Evolutionary conservation across 2,797 vertebrate genomes (phyloP).

Genomic region (Helarctos malayanus): DNA sequence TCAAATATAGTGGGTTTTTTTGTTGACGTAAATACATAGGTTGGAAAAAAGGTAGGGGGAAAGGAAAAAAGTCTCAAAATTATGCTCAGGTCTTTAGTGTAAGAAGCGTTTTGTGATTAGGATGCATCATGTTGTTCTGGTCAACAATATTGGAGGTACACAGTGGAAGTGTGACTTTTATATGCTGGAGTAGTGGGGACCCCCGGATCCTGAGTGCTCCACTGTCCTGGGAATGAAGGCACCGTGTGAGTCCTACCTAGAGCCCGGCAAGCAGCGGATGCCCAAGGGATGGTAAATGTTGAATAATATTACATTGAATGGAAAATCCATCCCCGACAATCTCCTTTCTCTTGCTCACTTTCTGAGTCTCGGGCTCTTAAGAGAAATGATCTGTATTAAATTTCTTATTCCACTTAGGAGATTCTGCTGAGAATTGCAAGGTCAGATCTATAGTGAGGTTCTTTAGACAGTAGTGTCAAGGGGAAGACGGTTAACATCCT

Average conservation of each 20-base stretch:
- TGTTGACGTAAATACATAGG: constrained; percentile 7
- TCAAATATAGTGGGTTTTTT: background rate
- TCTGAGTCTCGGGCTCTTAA: background rate
- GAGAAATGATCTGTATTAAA: constrained; percentile 37
- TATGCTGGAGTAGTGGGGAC: background rate
- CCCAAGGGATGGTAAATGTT: background rate
- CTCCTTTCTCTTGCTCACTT: constrained; percentile 53
- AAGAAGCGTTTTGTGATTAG: background rate
- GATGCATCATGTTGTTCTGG: background rate
- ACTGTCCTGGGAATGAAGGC: background rate
- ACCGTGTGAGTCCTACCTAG: background rate
- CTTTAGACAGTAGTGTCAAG: background rate
- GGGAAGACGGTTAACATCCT: background rate
- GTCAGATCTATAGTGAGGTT: background rate
- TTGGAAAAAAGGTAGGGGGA: background rate
- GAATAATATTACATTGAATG: constrained; percentile 8
- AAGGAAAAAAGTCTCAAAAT: background rate
- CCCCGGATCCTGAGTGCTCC: background rate
- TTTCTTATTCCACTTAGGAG: constrained; percentile 19
- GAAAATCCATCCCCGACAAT: background rate
- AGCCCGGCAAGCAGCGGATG: background rate
- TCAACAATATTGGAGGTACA: background rate
- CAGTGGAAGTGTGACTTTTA: background rate
- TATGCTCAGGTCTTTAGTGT: background rate
- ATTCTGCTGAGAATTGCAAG: constrained; percentile 26